A percentile compares a stretch with the other conserved stretches of the same genome.
These are phyloP conservation scores for Gerris lacustris DNA, from an alignment of 2,888 invertebrate genomes.

Conservation along the genomic window DNA sequence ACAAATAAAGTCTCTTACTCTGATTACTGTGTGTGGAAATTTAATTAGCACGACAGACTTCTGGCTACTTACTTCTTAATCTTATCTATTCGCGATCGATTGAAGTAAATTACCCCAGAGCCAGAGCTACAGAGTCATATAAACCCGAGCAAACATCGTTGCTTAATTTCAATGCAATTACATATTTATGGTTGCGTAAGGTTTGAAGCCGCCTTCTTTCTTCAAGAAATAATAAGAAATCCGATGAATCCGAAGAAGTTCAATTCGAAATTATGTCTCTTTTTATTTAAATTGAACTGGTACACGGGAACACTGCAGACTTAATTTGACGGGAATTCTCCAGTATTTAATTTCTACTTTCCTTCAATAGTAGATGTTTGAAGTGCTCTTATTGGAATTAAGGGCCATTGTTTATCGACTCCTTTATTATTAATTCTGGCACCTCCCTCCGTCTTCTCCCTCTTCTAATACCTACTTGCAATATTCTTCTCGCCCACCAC, in stretches of 20 bases:
- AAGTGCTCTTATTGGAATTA: slow-evolving; percentile 24
- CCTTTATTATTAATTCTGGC: slow-evolving; percentile 25
- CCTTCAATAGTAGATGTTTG: slow-evolving; percentile 21
- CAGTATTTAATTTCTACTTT: slow-evolving; percentile 23
- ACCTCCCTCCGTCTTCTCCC: slow-evolving; percentile 6
- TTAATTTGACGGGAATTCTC: slow-evolving; percentile 22
- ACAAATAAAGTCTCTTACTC: too few species aligned
- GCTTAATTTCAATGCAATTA: too few species aligned
- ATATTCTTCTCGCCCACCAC: slow-evolving; percentile 8
- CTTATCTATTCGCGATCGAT: too few species aligned
- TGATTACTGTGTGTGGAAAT: too few species aligned
- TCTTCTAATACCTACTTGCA: slow-evolving; percentile 7
- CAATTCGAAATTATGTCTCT: neutral
- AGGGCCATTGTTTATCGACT: slow-evolving; percentile 26
- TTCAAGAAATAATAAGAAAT: neutral
- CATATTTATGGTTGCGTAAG: too few species aligned
- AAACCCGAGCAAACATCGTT: too few species aligned
- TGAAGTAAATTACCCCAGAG: too few species aligned
- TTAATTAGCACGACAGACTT: too few species aligned
- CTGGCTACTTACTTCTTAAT: too few species aligned
- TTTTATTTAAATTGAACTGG: neutral
- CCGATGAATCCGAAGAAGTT: neutral
- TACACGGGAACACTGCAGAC: neutral
- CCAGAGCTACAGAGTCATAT: too few species aligned
- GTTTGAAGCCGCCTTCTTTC: neutral